Percentiles rank a stretch among this genome's conserved stretches.
phyloP scores from a whole-genome alignment of 2,113 vertebrate genomes.

The Indicator maculatus region DNA sequence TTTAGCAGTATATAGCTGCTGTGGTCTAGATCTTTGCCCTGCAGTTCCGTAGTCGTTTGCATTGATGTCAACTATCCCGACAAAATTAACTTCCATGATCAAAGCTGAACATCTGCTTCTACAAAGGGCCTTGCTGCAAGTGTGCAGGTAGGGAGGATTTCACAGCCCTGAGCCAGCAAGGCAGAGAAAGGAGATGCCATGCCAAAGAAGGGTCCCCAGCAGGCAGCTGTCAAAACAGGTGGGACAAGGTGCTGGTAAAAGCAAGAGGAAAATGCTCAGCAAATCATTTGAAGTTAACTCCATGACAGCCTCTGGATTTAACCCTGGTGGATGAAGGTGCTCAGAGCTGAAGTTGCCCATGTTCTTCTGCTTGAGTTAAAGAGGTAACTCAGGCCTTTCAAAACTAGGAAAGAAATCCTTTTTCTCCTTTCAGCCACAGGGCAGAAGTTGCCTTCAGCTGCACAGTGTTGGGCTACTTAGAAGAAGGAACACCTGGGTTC shows the following conservation, averaged over 20 bases:
- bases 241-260: background rate
- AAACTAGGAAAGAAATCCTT: background rate
- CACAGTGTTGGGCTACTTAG: fast-evolving
- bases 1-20: background rate
- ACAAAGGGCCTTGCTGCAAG: background rate
- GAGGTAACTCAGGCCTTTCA: background rate
- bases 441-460: background rate
- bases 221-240: background rate
- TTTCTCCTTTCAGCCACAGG: background rate
- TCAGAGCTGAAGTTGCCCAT: background rate
- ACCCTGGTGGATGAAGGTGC: fast-evolving
- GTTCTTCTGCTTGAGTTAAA: background rate
- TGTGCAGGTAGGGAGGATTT: background rate
- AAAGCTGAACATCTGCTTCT: background rate
- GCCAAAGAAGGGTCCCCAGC: background rate
- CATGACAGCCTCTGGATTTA: background rate
- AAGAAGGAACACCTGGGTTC: background rate
- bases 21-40: background rate
- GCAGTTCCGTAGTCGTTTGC: background rate
- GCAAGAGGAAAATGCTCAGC: background rate
- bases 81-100: background rate
- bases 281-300: background rate
- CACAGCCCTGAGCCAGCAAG: background rate
- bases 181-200: background rate
- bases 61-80: background rate